These are phyloP conservation scores for Drosophila cognata DNA, from an alignment of 2,888 invertebrate genomes.

Conservation along the genomic window DNA sequence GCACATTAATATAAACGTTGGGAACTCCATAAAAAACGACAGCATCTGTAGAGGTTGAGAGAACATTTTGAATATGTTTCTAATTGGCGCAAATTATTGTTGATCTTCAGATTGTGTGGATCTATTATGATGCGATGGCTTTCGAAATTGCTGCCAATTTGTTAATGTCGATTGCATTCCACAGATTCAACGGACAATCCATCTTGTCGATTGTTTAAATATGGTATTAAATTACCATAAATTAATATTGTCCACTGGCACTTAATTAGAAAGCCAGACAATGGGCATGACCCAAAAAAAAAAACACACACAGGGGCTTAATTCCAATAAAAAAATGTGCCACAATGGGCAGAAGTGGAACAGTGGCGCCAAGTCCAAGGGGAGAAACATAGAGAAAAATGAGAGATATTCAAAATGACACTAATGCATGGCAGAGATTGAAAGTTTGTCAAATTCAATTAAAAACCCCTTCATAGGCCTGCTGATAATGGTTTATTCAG, in stretches of 20 bases:
- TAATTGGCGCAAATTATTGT: conserved; percentile 73
- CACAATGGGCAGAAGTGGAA: conserved; percentile 4
- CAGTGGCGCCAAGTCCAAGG: conserved; percentile 24
- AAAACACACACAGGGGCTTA: conserved; percentile 12
- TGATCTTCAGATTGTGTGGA: conserved; percentile 60
- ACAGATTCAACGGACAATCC: conserved; percentile 38
- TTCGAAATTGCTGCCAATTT: conserved; percentile 59
- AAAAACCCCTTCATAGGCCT: too few relatives aligned
- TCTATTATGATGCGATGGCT: neutral
- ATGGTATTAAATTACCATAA: conserved; percentile 74
- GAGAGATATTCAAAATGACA: neutral
- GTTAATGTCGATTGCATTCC: conserved; percentile 47
- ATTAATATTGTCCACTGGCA: conserved; percentile 63
- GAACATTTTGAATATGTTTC: conserved; percentile 58
- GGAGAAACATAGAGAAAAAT: neutral
- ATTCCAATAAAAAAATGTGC: neutral
- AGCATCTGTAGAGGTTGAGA: conserved; percentile 27
- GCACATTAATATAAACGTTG: conserved; percentile 7
- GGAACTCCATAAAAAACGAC: conserved; percentile 41
- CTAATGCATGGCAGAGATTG: neutral
- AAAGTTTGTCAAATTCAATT: neutral
- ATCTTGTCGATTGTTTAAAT: conserved; percentile 30
- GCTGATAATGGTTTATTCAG: neutral
- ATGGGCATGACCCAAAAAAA: conserved; percentile 4
- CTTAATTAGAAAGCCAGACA: conserved; percentile 70